A percentile compares a stretch with the other conserved stretches of the same genome.
phyloP scores from a whole-genome alignment of 2,888 invertebrate species.

The Exephanes ischioxanthus region DNA sequence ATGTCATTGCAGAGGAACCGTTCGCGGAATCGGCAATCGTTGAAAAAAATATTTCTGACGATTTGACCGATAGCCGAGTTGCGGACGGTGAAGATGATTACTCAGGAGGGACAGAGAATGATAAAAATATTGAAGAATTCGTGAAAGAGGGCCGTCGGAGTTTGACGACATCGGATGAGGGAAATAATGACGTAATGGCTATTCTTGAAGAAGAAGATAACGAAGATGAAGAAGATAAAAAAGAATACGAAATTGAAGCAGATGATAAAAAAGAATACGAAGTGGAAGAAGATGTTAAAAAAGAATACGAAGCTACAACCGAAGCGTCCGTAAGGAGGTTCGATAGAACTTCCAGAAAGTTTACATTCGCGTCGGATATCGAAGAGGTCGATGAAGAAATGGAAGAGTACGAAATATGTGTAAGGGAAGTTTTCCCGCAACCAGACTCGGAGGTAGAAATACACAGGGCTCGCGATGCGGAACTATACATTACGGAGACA shows the following conservation, averaged over 20 bases:
- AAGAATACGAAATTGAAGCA: slow-evolving; percentile 9
- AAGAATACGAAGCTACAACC: neutral
- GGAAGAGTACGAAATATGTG: slow-evolving; percentile 26
- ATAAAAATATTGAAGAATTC: slow-evolving; percentile 18
- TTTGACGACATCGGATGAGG: neutral
- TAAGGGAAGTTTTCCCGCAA: slow-evolving; percentile 9
- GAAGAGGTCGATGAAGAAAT: slow-evolving; percentile 48
- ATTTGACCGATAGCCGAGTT: slow-evolving; percentile 3
- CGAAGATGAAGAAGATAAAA: slow-evolving; percentile 6
- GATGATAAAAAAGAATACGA: neutral
- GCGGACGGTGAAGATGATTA: slow-evolving; percentile 14
- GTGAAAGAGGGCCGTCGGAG: neutral
- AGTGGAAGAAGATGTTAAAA: neutral
- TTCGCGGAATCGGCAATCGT: neutral
- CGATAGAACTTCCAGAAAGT: slow-evolving; percentile 13
- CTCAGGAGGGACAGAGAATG: neutral
- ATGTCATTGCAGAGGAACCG: slow-evolving; percentile 10
- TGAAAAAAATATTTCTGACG: slow-evolving; percentile 8
- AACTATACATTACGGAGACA: neutral
- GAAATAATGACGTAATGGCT: neutral
- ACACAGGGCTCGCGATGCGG: neutral
- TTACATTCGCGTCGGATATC: slow-evolving; percentile 28
- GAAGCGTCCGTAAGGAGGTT: slow-evolving; percentile 16
- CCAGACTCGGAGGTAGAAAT: neutral
- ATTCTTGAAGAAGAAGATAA: slow-evolving; percentile 9